Evolutionary conservation across 2,888 invertebrate species (phyloP).

Genomic region (Microplitis deprimator): DNA sequence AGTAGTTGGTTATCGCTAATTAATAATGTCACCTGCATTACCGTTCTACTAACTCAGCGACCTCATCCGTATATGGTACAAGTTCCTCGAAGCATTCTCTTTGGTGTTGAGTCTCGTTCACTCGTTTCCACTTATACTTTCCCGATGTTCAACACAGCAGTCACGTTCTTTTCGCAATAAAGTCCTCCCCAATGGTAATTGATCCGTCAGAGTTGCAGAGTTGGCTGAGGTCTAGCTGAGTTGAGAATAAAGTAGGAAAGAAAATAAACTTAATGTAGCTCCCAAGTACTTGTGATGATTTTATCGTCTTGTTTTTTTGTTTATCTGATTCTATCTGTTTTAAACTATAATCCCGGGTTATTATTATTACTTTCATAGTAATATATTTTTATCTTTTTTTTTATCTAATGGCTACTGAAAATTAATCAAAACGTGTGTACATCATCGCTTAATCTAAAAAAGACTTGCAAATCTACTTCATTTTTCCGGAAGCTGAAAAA

Average conservation of each 20-base stretch:
- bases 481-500: too few species aligned
- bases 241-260: too few species aligned
- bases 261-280: too few species aligned
- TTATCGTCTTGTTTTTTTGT: conserved; percentile 38
- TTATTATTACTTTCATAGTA: conserved; percentile 1
- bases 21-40: conserved; percentile 65
- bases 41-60: conserved; percentile 52
- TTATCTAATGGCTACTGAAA: too few species aligned
- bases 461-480: too few species aligned
- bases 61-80: conserved; percentile 34
- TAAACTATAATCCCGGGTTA: conserved; percentile 9
- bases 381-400: too few species aligned
- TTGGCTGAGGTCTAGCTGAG: not conserved
- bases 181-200: conserved; percentile 30
- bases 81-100: conserved; percentile 30
- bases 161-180: conserved; percentile 28
- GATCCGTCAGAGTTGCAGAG: conserved; percentile 21
- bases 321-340: conserved; percentile 28
- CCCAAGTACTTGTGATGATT: too few species aligned
- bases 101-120: conserved; percentile 22
- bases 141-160: conserved; percentile 24
- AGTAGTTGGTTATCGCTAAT: conserved; percentile 52
- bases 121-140: conserved; percentile 33
- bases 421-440: too few species aligned
- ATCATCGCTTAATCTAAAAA: too few species aligned